Evolutionary conservation across 2,888 invertebrate species (phyloP).

Genomic region (Erebia ligea): DNA sequence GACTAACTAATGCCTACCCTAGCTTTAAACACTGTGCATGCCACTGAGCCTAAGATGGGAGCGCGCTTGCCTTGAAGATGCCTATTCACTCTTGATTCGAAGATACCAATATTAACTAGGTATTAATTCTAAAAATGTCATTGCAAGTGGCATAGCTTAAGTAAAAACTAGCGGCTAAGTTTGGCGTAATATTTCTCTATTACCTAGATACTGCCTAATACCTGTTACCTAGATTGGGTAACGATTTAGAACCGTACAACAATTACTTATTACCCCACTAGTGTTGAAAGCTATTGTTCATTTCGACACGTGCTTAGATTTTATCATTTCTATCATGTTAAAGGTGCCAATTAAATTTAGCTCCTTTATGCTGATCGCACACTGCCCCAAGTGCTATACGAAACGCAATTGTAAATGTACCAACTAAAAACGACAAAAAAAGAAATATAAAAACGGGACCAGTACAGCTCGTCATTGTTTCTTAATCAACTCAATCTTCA

Average conservation of each 20-base stretch:
- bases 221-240: conserved; percentile 8
- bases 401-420: not conserved
- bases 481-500: too few species aligned
- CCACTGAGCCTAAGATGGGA: too few species aligned
- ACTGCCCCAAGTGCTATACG: not conserved
- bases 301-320: not conserved
- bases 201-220: not conserved
- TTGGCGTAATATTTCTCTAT: not conserved
- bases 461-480: not conserved
- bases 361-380: not conserved
- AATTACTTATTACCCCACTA: conserved; percentile 6
- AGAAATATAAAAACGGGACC: not conserved
- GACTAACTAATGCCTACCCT: too few species aligned
- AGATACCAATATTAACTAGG: too few species aligned
- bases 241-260: not conserved
- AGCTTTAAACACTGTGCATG: too few species aligned
- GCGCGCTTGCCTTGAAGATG: too few species aligned
- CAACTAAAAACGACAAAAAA: not conserved
- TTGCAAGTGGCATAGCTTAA: too few species aligned
- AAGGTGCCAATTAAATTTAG: not conserved
- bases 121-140: too few species aligned
- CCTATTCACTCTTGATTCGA: too few species aligned
- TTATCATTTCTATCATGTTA: not conserved
- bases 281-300: conserved; percentile 2
- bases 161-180: too few species aligned